These are phyloP conservation scores for Yponomeuta evonymella DNA, from an alignment of 2,888 invertebrate species.

Conservation along the genomic window DNA sequence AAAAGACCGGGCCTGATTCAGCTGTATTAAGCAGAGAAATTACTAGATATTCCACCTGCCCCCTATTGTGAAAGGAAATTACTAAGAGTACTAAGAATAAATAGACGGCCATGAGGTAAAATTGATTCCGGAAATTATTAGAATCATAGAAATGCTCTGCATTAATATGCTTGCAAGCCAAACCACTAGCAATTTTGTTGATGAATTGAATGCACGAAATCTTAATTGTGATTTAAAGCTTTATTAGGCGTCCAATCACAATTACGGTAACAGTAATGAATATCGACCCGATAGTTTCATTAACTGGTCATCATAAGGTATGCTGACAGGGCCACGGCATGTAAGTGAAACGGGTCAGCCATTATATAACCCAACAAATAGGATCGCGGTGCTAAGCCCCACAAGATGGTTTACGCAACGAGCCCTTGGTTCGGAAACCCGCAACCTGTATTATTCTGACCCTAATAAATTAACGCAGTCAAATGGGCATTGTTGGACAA, in stretches of 20 bases:
- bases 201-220: too few relatives aligned
- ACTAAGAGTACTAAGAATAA: too few relatives aligned
- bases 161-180: too few relatives aligned
- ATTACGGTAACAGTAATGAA: background rate
- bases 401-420: slow-evolving; percentile 65
- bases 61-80: too few relatives aligned
- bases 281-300: background rate
- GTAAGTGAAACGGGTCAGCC: slow-evolving; percentile 68
- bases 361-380: slow-evolving; percentile 70
- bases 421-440: slow-evolving; percentile 64
- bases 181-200: too few relatives aligned
- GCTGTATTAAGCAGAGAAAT: too few relatives aligned
- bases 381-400: slow-evolving; percentile 38
- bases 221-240: too few relatives aligned
- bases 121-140: too few relatives aligned
- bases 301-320: background rate
- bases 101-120: too few relatives aligned
- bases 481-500: slow-evolving; percentile 68
- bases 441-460: slow-evolving; percentile 72
- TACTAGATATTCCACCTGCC: too few relatives aligned
- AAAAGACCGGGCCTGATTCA: background rate
- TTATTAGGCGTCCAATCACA: background rate
- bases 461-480: slow-evolving; percentile 72
- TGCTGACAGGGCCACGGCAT: slow-evolving; percentile 32
- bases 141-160: too few relatives aligned